Percentiles rank a stretch among this genome's conserved stretches.
Conservation (phyloP, 2,888 invertebrate genomes). For the Caenorhabditis imperialis region DNA sequence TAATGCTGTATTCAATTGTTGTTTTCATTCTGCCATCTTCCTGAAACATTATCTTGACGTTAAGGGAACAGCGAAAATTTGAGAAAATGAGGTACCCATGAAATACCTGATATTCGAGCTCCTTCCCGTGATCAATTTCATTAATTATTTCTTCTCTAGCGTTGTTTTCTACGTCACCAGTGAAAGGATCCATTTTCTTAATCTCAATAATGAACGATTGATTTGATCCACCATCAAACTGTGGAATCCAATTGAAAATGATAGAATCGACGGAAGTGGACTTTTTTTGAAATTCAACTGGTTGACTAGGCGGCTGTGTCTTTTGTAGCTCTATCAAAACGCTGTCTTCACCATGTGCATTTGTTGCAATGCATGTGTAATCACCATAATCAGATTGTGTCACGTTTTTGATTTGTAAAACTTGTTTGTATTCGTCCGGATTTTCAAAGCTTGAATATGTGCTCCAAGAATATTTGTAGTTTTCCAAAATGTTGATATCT, state of each 20-base stretch:
- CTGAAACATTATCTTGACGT: too few relatives aligned
- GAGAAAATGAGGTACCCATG: too few relatives aligned
- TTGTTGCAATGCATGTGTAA: slow-evolving; percentile 88
- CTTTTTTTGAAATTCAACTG: slow-evolving; percentile 61
- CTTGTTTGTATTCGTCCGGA: slow-evolving; percentile 70
- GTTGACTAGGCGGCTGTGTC: slow-evolving; percentile 65
- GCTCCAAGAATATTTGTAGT: slow-evolving; percentile 58
- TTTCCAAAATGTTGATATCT: too few relatives aligned
- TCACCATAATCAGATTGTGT: slow-evolving; percentile 85
- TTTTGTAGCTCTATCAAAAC: slow-evolving; percentile 67
- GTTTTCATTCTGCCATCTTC: slow-evolving; percentile 44
- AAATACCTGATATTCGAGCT: slow-evolving; percentile 9
- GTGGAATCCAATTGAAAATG: slow-evolving; percentile 72
- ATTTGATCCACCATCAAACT: slow-evolving; percentile 75
- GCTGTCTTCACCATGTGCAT: slow-evolving; percentile 83
- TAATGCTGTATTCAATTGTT: slow-evolving; percentile 65
- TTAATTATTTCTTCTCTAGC: slow-evolving; percentile 9
- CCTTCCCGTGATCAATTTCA: too few relatives aligned
- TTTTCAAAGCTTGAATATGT: slow-evolving; percentile 25
- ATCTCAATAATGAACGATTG: slow-evolving; percentile 71
- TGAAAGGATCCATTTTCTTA: slow-evolving; percentile 58
- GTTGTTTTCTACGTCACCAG: slow-evolving; percentile 50
- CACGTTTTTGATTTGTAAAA: slow-evolving; percentile 53
- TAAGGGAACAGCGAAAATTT: too few relatives aligned
- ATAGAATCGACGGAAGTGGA: slow-evolving; percentile 64